These are phyloP conservation scores for Cyprinodon brontotheroides DNA, from an alignment of 2,113 vertebrate species.

Conservation along the genomic window DNA sequence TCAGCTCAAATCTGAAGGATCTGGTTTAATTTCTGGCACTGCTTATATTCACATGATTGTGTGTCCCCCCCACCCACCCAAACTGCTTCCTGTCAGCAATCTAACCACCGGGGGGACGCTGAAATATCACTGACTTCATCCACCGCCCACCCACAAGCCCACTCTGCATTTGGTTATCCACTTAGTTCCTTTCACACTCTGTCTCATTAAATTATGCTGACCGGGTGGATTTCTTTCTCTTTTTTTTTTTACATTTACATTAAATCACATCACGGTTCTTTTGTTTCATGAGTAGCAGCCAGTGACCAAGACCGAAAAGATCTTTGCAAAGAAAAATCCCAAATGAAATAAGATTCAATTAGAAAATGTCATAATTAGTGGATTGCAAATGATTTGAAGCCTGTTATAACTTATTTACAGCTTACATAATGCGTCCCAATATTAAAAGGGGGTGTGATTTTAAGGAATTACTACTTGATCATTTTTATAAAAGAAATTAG, in stretches of 20 bases:
- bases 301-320: constrained; percentile 1
- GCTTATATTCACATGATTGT: background rate
- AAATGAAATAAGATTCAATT: background rate
- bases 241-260: background rate
- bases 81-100: constrained; percentile 41
- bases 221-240: constrained; percentile 36
- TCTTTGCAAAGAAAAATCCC: no score
- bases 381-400: no score
- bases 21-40: constrained; percentile 42
- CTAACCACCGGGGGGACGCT: constrained; percentile 59
- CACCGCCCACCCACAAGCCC: constrained; percentile 53
- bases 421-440: background rate
- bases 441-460: no score
- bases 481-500: background rate
- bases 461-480: no score
- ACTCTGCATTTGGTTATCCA: constrained; percentile 64
- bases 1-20: constrained; percentile 22
- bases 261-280: constrained; percentile 46
- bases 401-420: background rate
- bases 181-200: constrained; percentile 64
- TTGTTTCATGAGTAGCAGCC: constrained; percentile 40
- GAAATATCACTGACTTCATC: constrained; percentile 72
- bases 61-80: background rate
- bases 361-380: background rate
- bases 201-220: constrained; percentile 68